Evolutionary conservation across 2,797 vertebrate species (phyloP), one percentile per base, ranked within the genome.

Genomic region (Hemibagrus guttatus): DNA sequence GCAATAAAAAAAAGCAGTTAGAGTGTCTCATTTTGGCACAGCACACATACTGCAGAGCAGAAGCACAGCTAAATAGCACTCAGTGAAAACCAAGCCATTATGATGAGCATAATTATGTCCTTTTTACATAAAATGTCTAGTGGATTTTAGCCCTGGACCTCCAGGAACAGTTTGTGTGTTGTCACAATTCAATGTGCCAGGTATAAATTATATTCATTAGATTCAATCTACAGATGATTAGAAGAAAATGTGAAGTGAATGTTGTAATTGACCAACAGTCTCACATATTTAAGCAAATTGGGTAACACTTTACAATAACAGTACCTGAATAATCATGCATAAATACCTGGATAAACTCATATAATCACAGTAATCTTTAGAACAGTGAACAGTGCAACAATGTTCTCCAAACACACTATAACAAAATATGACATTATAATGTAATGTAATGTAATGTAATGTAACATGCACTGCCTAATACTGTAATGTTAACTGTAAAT

Each of bases 21-120:
- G 28, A 80, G 75, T 82, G 14, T 59, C 78, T 66, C 66, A 83
- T 90, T 89, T 87, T 74, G n/a, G 56, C 56, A 63, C 28, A 72
- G 56, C 61, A 59, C n/a, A 72, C 35, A 59, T 72, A 86, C 72
- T 88, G 85, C 68, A 82, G 86, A 81, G 26, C 76, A 74, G 59
- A 71, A 49, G 79, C 81, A 79, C 52, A 42, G 63, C 74, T 89
- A 87, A 92, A 90, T 90, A 90, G 84, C 87, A 35, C 61, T 86
- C 35, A 72, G 72, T 88, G 80, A 89, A 89, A 86, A 87, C 63
- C 39, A 85, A 84, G 81, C 83, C 64, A 79, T 69, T 86, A 89
- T 8, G 68, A 85, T 66, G 42, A 89, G 61, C 74, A 84, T 19
- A 35, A 56, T 26, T 42, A 39, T 84, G 42, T 75, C 64, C 78